Conservation (phyloP, 2,888 invertebrate species). For the Empis livida region DNA sequence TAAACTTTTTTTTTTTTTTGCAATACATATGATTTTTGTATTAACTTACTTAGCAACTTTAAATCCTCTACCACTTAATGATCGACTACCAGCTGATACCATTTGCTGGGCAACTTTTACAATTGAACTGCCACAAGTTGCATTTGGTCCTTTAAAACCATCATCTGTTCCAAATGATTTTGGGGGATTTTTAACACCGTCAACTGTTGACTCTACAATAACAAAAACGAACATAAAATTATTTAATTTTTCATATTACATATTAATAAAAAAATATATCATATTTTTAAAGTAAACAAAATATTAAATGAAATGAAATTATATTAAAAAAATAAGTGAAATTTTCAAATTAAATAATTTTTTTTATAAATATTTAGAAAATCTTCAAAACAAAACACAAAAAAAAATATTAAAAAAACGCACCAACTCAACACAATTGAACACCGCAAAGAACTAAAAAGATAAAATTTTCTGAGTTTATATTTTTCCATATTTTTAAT, state of each 20-base stretch:
- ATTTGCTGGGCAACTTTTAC: slow-evolving; percentile 42
- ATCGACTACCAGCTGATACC: slow-evolving; percentile 37
- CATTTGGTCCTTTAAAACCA: slow-evolving; percentile 55
- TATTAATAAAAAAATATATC: neutral
- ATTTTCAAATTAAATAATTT: neutral
- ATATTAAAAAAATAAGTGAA: neutral
- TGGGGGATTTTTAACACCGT: slow-evolving; percentile 26
- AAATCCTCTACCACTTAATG: slow-evolving; percentile 13
- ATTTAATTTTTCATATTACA: neutral
- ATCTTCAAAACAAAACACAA: no score
- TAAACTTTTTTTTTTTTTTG: no score
- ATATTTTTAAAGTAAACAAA: neutral
- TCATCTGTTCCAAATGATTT: slow-evolving; percentile 57
- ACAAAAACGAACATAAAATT: no score
- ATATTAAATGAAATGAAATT: neutral
- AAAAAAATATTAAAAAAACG: no score
- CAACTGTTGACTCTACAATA: slow-evolving; percentile 20
- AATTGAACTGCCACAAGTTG: slow-evolving; percentile 54
- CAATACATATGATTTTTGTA: no score
- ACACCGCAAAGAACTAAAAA: no score
- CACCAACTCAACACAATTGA: no score
- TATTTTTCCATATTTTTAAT: no score
- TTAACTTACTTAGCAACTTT: slow-evolving; percentile 13
- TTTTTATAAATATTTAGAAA: neutral
- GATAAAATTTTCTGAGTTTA: no score